phyloP scores from a whole-genome alignment of 2,113 vertebrate species.

The Smithornis capensis region DNA sequence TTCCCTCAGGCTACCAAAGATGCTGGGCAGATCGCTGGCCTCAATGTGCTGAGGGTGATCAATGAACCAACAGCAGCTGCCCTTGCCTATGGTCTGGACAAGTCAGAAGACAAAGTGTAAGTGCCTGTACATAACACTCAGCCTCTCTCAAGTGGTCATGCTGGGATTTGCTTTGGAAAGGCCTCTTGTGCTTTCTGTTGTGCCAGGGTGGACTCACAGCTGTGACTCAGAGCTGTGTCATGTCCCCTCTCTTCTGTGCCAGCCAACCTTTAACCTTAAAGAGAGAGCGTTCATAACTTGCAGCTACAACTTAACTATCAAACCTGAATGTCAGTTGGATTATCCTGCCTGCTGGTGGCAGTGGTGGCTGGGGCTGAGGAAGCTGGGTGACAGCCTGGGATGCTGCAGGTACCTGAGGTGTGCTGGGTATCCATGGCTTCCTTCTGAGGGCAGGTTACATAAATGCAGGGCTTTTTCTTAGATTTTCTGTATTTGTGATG shows the following conservation, averaged over 20 bases:
- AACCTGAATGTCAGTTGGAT: neutral
- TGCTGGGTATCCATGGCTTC: too few species aligned
- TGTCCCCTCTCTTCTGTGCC: neutral
- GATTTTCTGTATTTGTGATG: neutral
- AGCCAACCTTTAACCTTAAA: neutral
- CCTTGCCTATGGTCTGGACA: constrained; percentile 96
- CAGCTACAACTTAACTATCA: neutral
- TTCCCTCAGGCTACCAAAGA: constrained; percentile 91
- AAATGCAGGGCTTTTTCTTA: neutral
- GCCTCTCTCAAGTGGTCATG: neutral
- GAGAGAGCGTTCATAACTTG: neutral
- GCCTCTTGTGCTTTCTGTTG: neutral
- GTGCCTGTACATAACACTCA: neutral
- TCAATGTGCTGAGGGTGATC: constrained; percentile 96
- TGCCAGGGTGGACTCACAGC: neutral
- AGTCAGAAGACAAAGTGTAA: constrained; percentile 96
- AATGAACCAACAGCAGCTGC: constrained; percentile 98
- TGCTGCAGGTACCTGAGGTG: neutral
- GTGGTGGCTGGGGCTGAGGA: neutral
- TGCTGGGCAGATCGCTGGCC: constrained; percentile 92
- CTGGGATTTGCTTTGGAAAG: neutral
- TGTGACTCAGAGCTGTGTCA: neutral
- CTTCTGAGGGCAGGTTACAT: neutral
- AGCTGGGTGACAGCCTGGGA: neutral
- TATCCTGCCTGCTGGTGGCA: neutral